A percentile compares a stretch with the other conserved stretches of the same genome.
phyloP scores from a whole-genome alignment of 1,140 invertebrate species.

The Macrocentrus cingulum region DNA sequence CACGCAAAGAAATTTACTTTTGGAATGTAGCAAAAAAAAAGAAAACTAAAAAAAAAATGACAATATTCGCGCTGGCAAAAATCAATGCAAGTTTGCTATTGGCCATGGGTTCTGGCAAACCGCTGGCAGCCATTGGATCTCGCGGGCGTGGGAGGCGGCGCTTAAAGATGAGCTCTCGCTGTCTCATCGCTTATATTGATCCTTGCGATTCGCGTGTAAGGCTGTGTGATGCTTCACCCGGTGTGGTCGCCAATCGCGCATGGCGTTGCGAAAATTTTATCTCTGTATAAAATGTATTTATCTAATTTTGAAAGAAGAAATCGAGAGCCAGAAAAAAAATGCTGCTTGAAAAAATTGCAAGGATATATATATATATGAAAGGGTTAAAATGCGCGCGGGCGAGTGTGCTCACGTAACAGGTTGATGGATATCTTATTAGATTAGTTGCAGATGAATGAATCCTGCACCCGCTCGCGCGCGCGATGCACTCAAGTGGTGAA shows the following conservation, averaged over 20 bases:
- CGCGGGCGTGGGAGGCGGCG: constrained; percentile 40
- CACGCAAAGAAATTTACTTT: constrained; percentile 52
- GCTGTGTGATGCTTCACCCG: constrained; percentile 27
- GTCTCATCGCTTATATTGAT: constrained; percentile 60
- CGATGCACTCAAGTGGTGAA: constrained; percentile 14
- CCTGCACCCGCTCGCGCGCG: neutral
- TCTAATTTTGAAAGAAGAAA: too few relatives aligned
- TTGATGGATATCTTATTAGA: neutral
- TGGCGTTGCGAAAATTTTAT: too few relatives aligned
- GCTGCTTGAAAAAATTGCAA: too few relatives aligned
- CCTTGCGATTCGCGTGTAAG: constrained; percentile 33
- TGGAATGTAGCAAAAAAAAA: constrained; percentile 31
- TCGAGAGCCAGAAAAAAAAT: too few relatives aligned
- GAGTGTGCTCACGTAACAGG: constrained; percentile 2
- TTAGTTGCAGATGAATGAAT: constrained; percentile 6
- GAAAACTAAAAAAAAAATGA: constrained; percentile 35
- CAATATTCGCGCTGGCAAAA: constrained; percentile 41
- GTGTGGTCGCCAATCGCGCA: constrained; percentile 2
- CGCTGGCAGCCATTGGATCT: constrained; percentile 31
- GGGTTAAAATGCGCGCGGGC: too few relatives aligned
- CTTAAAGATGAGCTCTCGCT: constrained; percentile 60
- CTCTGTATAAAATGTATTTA: too few relatives aligned
- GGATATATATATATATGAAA: too few relatives aligned
- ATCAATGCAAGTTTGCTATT: constrained; percentile 50
- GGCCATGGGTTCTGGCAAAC: constrained; percentile 31